phyloP scores from a whole-genome alignment of 1,140 invertebrate species.

The Euura saliciscinereae region DNA sequence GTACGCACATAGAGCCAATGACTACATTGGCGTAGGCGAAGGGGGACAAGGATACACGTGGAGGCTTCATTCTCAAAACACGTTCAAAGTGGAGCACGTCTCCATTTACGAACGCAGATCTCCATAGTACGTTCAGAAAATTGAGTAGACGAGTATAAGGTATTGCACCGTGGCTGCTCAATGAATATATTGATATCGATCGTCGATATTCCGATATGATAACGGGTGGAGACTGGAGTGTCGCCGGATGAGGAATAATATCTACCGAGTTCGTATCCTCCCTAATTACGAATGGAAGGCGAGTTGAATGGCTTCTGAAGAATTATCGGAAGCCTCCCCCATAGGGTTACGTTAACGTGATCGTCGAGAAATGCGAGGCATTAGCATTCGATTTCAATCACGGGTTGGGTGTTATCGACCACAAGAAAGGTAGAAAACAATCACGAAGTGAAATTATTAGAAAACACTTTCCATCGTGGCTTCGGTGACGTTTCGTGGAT shows the following conservation, averaged over 20 bases:
- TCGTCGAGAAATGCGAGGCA: no score
- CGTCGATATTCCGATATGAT: no score
- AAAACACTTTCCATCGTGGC: neutral
- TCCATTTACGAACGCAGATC: slow-evolving; percentile 11
- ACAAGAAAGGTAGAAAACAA: neutral
- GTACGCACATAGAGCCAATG: neutral
- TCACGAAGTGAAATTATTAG: neutral
- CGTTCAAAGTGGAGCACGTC: slow-evolving; percentile 2
- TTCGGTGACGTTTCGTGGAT: neutral
- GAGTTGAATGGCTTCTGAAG: neutral
- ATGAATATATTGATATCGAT: no score
- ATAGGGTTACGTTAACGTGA: no score
- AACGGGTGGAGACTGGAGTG: no score
- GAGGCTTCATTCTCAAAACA: slow-evolving; percentile 12
- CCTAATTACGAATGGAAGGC: neutral
- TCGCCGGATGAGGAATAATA: no score
- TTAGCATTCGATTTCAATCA: neutral
- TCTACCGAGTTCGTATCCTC: no score
- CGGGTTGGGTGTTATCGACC: neutral
- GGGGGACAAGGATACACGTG: slow-evolving; percentile 12
- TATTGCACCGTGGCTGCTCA: no score
- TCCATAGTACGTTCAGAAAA: neutral
- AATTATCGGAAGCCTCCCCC: neutral
- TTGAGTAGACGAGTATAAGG: neutral
- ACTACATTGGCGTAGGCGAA: slow-evolving; percentile 1